phyloP scores from a whole-genome alignment of 2,888 invertebrate genomes.

The Pammene aurita region DNA sequence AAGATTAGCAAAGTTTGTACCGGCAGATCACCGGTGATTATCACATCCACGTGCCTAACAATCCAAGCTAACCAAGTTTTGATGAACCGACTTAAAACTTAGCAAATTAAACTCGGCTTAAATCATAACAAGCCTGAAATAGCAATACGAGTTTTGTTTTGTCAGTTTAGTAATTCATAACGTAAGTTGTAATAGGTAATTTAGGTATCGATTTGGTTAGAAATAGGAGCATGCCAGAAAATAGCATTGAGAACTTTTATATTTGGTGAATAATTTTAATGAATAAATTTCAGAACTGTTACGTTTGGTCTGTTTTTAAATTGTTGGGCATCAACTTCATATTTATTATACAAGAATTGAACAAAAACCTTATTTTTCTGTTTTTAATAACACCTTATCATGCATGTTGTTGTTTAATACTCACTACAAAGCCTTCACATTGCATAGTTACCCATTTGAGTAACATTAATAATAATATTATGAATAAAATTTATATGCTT shows the following conservation, averaged over 20 bases:
- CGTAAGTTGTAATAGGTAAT: not conserved
- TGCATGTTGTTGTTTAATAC: no score
- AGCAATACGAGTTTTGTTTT: conserved; percentile 19
- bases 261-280: not conserved
- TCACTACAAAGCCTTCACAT: no score
- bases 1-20: conserved; percentile 23
- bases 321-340: no score
- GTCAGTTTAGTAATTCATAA: conserved; percentile 14
- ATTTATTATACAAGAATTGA: no score
- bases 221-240: not conserved
- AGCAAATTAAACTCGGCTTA: conserved; percentile 37
- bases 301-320: no score
- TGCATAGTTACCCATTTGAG: no score
- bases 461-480: no score
- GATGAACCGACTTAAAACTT: conserved; percentile 40
- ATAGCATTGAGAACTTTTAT: not conserved
- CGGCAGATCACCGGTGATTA: conserved; percentile 35
- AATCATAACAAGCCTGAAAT: conserved; percentile 30
- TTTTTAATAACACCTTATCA: no score
- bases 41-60: conserved; percentile 30
- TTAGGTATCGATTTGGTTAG: not conserved
- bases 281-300: no score
- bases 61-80: conserved; percentile 36
- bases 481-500: no score
- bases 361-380: no score